Evolutionary conservation across 2,888 invertebrate genomes (phyloP).

Genomic region (Sepiola atlantica): DNA sequence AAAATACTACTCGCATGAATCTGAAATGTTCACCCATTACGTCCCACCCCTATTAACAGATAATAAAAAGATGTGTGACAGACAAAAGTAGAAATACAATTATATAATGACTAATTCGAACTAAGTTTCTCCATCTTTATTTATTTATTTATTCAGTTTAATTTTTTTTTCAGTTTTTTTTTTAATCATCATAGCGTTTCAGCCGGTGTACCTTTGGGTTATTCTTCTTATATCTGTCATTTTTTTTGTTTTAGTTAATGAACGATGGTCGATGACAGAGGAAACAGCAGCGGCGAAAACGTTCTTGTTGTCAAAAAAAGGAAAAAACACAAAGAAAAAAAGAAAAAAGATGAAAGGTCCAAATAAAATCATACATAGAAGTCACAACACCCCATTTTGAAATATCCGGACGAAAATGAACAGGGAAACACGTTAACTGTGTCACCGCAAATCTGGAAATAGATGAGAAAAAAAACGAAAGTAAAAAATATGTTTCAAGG

Average conservation of each 20-base stretch:
- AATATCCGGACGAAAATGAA: background rate
- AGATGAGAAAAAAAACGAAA: background rate
- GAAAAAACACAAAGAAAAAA: background rate
- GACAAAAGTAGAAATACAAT: background rate
- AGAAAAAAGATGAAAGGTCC: background rate
- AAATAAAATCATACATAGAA: background rate
- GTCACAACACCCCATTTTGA: background rate
- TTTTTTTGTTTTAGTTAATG: background rate
- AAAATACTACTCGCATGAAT: no score
- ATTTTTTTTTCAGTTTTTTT: no score
- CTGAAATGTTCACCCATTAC: no score
- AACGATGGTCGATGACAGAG: background rate
- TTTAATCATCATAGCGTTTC: background rate
- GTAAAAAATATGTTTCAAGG: background rate
- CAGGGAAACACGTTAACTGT: background rate
- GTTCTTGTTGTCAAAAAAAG: background rate
- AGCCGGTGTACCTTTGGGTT: no score
- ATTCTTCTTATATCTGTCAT: background rate
- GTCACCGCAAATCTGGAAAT: background rate
- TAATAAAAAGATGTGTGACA: background rate
- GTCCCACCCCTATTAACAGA: no score
- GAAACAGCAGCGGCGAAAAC: background rate
- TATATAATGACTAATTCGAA: background rate
- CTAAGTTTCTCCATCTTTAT: background rate
- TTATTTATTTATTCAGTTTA: background rate